Conservation (phyloP, 2,888 invertebrate genomes). For the Acleris literana region DNA sequence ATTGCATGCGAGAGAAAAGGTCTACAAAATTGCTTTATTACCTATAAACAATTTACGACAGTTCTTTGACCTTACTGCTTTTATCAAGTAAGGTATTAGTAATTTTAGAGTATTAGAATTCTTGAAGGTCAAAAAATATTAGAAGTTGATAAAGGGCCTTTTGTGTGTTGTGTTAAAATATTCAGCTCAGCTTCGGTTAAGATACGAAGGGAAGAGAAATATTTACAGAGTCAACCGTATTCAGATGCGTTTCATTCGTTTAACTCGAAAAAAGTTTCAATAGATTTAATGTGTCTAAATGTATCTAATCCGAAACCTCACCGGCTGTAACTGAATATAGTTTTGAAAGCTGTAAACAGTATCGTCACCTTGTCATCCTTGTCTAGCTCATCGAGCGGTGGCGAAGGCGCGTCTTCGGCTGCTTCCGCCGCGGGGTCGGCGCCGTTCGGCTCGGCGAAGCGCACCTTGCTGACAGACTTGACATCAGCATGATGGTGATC, state of each 20-base stretch:
- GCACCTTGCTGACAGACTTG: slow-evolving; percentile 92
- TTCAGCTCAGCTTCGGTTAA: slow-evolving; percentile 5
- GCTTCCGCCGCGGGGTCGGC: slow-evolving; percentile 48
- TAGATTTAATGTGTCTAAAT: too few species aligned
- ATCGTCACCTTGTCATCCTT: slow-evolving; percentile 77
- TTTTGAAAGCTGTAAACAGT: neutral
- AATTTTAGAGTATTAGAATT: too few species aligned
- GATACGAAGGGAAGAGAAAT: neutral
- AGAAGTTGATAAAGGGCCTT: neutral
- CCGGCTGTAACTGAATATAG: too few species aligned
- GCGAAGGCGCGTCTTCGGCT: slow-evolving; percentile 74
- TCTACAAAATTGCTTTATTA: too few species aligned
- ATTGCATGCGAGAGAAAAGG: too few species aligned
- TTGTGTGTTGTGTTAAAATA: too few species aligned
- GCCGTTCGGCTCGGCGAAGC: slow-evolving; percentile 90
- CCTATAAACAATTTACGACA: too few species aligned
- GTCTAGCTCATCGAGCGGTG: slow-evolving; percentile 77
- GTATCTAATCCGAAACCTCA: slow-evolving; percentile 3
- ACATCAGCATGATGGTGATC: slow-evolving; percentile 94
- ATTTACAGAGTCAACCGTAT: neutral
- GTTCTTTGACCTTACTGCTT: too few species aligned
- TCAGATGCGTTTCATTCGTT: neutral
- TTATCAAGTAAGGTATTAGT: too few species aligned
- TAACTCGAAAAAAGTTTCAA: neutral
- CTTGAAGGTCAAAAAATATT: neutral